A percentile compares a stretch with the other conserved stretches of the same genome.
These are phyloP conservation scores for Actenoides lindsayi DNA, from an alignment of 2,113 vertebrate species.

Conservation along the genomic window DNA sequence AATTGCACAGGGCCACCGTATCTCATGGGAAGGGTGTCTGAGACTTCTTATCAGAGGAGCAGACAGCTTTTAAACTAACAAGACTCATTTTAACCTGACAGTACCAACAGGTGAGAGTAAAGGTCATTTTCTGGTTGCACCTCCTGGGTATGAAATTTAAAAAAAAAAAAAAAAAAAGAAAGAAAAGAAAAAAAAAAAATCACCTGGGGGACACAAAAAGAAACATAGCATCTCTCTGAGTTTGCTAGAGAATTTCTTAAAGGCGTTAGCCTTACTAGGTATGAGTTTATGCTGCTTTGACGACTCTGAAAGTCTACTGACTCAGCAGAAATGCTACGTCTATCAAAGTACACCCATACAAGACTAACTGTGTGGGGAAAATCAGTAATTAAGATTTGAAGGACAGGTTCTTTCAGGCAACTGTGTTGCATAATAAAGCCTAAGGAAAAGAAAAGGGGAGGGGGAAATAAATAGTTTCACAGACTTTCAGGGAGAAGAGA, in stretches of 20 bases:
- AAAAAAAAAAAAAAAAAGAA: no score
- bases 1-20: background rate
- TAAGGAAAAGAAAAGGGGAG: background rate
- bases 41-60: background rate
- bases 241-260: constrained; percentile 25
- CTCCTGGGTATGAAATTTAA: background rate
- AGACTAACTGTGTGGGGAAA: constrained; percentile 34
- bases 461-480: background rate
- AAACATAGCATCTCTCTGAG: background rate
- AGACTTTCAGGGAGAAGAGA: background rate
- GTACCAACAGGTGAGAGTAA: background rate
- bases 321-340: background rate
- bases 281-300: constrained; percentile 16
- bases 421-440: background rate
- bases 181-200: no score
- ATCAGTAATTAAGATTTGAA: constrained; percentile 41
- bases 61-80: background rate
- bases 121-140: background rate
- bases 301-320: background rate
- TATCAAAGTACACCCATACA: background rate
- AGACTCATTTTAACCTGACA: background rate
- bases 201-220: background rate
- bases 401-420: constrained; percentile 37
- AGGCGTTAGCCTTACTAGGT: background rate
- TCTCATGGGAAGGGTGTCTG: background rate